phyloP scores from a whole-genome alignment of 2,113 vertebrate species.

The Microtus oregoni region DNA sequence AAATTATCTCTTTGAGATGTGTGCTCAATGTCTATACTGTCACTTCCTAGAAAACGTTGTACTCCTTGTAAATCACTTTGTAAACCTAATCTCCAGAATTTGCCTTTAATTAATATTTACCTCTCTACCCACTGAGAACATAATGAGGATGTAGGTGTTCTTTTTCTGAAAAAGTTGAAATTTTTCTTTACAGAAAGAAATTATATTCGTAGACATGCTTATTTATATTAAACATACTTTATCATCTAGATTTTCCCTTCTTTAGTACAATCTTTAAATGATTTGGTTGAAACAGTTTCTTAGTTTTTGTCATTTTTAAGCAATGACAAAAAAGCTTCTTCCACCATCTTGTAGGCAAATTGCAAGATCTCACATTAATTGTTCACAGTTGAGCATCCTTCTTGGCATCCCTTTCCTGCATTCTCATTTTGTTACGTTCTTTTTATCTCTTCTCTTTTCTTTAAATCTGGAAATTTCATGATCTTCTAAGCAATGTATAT shows the following conservation, averaged over 20 bases:
- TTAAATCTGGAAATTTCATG: slow-evolving; percentile 12
- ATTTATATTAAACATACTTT: slow-evolving; percentile 57
- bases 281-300: slow-evolving; percentile 38
- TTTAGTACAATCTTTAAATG: slow-evolving; percentile 16
- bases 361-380: background rate
- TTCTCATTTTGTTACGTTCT: background rate
- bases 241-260: background rate
- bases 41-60: slow-evolving; percentile 41
- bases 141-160: slow-evolving; percentile 36
- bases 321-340: background rate
- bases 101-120: slow-evolving; percentile 39
- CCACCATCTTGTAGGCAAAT: background rate
- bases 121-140: slow-evolving; percentile 36
- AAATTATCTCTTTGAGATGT: slow-evolving; percentile 18
- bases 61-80: slow-evolving; percentile 4
- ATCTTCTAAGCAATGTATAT: slow-evolving; percentile 29
- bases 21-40: background rate
- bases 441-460: background rate
- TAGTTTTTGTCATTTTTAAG: slow-evolving; percentile 63
- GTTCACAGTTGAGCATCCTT: slow-evolving; percentile 22
- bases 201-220: slow-evolving; percentile 18
- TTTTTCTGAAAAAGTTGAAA: slow-evolving; percentile 22
- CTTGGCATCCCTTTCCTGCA: slow-evolving; percentile 27
- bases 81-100: slow-evolving; percentile 26
- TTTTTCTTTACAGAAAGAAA: slow-evolving; percentile 48